Conservation (phyloP, 2,797 vertebrate species). For the Chaetophractus vellerosus region DNA sequence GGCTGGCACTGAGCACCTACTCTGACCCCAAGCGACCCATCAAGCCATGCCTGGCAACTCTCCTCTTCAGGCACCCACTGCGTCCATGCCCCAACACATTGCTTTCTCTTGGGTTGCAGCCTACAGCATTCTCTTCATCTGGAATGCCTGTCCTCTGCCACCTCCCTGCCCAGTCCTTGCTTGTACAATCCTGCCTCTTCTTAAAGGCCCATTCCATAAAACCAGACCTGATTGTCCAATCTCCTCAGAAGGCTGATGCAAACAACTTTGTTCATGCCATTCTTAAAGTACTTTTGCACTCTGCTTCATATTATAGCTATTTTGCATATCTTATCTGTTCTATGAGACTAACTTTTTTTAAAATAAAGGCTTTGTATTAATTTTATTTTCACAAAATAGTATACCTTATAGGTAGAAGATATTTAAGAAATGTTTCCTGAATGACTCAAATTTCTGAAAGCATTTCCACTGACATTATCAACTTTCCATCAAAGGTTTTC, state of each 20-base stretch:
- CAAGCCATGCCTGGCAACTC: not conserved
- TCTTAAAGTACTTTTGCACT: not conserved
- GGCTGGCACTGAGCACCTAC: not conserved
- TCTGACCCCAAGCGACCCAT: not conserved
- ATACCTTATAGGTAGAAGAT: not conserved
- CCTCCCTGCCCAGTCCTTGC: not conserved
- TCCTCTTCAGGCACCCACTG: not conserved
- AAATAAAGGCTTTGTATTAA: not conserved
- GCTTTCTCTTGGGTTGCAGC: not conserved
- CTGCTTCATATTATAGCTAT: not conserved
- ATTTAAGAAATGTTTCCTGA: conserved; percentile 24
- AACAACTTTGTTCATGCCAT: not conserved
- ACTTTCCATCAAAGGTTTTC: not conserved
- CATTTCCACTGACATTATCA: conserved; percentile 8
- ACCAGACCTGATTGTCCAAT: not conserved
- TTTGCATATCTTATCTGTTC: conserved; percentile 35
- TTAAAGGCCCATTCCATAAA: not conserved
- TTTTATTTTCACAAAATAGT: conserved; percentile 8
- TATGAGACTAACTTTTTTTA: not conserved
- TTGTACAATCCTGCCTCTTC: not conserved
- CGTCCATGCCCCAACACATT: not conserved
- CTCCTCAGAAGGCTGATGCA: not conserved
- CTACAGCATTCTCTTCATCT: not conserved
- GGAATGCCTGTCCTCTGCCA: not conserved
- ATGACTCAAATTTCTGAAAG: conserved; percentile 37